Evolutionary conservation across 2,888 invertebrate genomes (phyloP).

Genomic region (Pteria penguin): DNA sequence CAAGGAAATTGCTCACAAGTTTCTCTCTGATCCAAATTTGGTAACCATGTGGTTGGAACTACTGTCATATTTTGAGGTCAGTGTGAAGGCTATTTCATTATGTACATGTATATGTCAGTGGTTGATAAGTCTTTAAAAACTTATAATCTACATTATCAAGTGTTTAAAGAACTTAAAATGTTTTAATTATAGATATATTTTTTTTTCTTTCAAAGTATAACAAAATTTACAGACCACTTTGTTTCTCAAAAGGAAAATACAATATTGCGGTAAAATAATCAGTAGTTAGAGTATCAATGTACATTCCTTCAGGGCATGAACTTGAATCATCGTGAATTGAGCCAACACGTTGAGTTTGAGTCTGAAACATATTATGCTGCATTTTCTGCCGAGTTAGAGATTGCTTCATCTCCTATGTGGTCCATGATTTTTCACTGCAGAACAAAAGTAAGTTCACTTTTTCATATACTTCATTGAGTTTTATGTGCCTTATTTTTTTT

Average conservation of each 20-base stretch:
- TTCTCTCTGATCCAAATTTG: constrained; percentile 91
- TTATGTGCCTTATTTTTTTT: too few species aligned
- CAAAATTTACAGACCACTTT: too few species aligned
- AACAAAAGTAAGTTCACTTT: constrained; percentile 56
- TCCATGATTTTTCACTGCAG: constrained; percentile 90
- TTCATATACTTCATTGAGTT: too few species aligned
- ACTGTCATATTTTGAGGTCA: constrained; percentile 93
- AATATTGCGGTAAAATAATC: too few species aligned
- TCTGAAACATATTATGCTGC: constrained; percentile 98
- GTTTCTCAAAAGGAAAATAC: too few species aligned
- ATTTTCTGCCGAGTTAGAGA: constrained; percentile 97
- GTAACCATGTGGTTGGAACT: constrained; percentile 98
- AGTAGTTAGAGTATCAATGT: too few species aligned
- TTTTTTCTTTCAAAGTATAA: too few species aligned
- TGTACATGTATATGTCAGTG: not conserved
- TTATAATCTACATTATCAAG: too few species aligned
- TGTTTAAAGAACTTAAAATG: too few species aligned
- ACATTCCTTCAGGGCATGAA: constrained; percentile 96
- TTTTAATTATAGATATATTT: too few species aligned
- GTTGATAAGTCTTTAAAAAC: too few species aligned
- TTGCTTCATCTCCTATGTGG: constrained; percentile 99
- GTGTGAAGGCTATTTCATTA: too few species aligned
- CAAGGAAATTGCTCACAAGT: constrained; percentile 92
- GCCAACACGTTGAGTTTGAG: constrained; percentile 96
- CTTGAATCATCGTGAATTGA: constrained; percentile 93